These are phyloP conservation scores for Neuroterus valhalla DNA, from an alignment of 1,140 invertebrate species.

Conservation along the genomic window DNA sequence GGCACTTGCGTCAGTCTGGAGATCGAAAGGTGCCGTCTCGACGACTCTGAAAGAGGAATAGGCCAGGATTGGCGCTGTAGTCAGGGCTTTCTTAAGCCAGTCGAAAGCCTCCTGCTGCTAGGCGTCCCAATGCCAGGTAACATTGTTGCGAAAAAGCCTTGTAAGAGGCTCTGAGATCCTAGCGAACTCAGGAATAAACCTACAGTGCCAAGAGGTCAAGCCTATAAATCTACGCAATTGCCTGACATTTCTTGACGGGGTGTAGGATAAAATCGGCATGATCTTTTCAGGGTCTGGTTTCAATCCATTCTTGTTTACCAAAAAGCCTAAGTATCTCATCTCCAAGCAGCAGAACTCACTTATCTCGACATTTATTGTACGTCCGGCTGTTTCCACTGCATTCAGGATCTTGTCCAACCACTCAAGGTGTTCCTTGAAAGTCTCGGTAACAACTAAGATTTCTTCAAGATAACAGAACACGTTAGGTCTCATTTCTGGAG, in stretches of 20 bases:
- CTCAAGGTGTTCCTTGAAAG: too few relatives aligned
- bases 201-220: constrained; percentile 67
- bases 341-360: too few relatives aligned
- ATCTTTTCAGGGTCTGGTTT: constrained; percentile 2
- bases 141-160: constrained; percentile 40
- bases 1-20: too few relatives aligned
- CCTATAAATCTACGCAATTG: constrained; percentile 67
- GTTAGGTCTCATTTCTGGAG: too few relatives aligned
- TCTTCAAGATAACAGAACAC: too few relatives aligned
- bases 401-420: too few relatives aligned
- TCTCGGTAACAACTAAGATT: too few relatives aligned
- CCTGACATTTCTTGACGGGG: not conserved
- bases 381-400: too few relatives aligned
- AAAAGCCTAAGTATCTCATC: too few relatives aligned
- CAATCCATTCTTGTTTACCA: not conserved
- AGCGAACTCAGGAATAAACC: constrained; percentile 72
- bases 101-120: constrained; percentile 55
- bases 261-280: constrained; percentile 5
- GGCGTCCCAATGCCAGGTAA: constrained; percentile 47
- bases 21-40: constrained; percentile 34
- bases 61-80: constrained; percentile 38
- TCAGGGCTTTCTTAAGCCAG: constrained; percentile 12
- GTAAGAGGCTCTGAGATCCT: constrained; percentile 61
- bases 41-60: constrained; percentile 39
- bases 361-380: too few relatives aligned